A percentile compares a stretch with the other conserved stretches of the same genome.
Evolutionary conservation across 2,888 invertebrate species (phyloP).

Genomic region (Xylophagus ater): DNA sequence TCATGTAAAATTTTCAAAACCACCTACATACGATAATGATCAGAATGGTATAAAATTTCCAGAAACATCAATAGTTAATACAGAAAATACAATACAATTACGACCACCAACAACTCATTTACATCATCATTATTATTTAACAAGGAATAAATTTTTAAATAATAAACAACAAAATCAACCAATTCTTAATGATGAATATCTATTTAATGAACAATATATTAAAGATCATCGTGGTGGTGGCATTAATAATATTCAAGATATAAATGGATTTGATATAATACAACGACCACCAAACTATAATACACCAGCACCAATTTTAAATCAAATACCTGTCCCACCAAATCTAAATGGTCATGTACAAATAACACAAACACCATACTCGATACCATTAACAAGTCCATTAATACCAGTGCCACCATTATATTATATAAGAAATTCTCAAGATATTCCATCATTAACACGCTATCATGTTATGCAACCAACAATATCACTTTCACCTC

Average conservation of each 20-base stretch:
- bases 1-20: conserved; percentile 24
- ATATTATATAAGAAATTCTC: too few relatives aligned
- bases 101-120: conserved; percentile 32
- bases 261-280: neutral
- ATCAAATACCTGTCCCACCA: conserved; percentile 16
- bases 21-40: conserved; percentile 9
- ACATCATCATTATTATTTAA: conserved; percentile 39
- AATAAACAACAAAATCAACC: conserved; percentile 4
- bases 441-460: too few relatives aligned
- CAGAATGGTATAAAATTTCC: neutral
- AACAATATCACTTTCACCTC: neutral
- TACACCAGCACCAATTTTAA: conserved; percentile 12
- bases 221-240: neutral
- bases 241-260: neutral
- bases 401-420: conserved; percentile 18
- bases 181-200: neutral
- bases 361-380: conserved; percentile 10
- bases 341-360: conserved; percentile 15
- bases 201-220: conserved; percentile 4
- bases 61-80: neutral
- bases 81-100: neutral
- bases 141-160: conserved; percentile 18
- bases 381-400: conserved; percentile 18
- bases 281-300: conserved; percentile 2
- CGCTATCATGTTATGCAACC: too few relatives aligned